Evolutionary conservation across 1,140 invertebrate genomes (phyloP).

Genomic region (Drosophila bipectinata): DNA sequence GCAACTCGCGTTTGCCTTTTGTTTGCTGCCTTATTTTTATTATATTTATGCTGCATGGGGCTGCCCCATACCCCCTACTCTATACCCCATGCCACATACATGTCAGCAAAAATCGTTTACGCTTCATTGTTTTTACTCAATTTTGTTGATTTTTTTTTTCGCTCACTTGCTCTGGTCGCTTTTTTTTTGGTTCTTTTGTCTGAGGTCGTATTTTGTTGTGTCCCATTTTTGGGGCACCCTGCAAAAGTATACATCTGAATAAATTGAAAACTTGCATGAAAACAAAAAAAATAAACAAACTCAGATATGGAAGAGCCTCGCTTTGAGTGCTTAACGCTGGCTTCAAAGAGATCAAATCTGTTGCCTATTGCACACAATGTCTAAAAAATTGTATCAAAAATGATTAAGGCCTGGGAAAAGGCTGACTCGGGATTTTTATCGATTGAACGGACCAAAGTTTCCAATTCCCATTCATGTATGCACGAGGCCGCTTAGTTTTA

Average conservation of each 20-base stretch:
- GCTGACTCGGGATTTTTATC: constrained; percentile 50
- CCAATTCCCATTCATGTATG: constrained; percentile 41
- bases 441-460: constrained; percentile 47
- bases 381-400: constrained; percentile 44
- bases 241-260: constrained; percentile 40
- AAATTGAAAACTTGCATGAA: constrained; percentile 59
- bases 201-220: constrained; percentile 39
- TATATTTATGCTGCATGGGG: constrained; percentile 53
- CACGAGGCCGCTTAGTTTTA: constrained; percentile 54
- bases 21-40: constrained; percentile 74
- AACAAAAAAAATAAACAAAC: constrained; percentile 9
- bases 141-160: constrained; percentile 66
- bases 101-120: constrained; percentile 81
- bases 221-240: constrained; percentile 17
- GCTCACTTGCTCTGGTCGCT: constrained; percentile 13
- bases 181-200: constrained; percentile 28
- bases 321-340: constrained; percentile 57
- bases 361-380: constrained; percentile 25
- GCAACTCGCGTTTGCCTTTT: constrained; percentile 75
- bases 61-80: background rate
- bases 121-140: constrained; percentile 81
- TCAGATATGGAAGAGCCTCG: constrained; percentile 49
- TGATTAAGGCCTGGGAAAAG: constrained; percentile 53
- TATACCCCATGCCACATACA: constrained; percentile 32
- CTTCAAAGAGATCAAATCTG: constrained; percentile 38